Evolutionary conservation across 2,113 vertebrate genomes (phyloP), one percentile per base, ranked within the genome.

Genomic region (Scortum barcoo): DNA sequence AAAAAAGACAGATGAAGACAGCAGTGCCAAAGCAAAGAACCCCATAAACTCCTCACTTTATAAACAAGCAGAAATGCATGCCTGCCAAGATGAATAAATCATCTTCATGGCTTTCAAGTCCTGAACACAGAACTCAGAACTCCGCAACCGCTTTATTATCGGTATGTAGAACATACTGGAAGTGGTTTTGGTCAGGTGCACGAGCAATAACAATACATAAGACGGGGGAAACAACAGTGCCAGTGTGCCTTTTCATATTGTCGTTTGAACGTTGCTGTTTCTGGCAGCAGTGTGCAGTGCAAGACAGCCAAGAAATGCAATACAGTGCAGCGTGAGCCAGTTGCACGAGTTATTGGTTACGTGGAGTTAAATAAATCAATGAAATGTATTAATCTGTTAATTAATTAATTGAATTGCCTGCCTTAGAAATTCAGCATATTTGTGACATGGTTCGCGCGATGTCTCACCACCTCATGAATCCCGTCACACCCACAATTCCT

Each of bases 51-150:
- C 73, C 70, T 85, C 68, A 50, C 72, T 78, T 86, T 86, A 83
- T 88, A 89, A 92, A 89, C 90, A 85, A 81, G 74, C 40, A 74
- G 40, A 82, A 78, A 91, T 66, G 56, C 67, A 80, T 9, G 78
- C 44, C 68, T 89, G 86, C 87, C 92, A 91, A 81, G 54, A 87
- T 14, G 75, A 51, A 93, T 88, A 88, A 81, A 90, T 89, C 76
- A 87, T 88, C 78, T 80, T 83, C 74, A 36, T 48, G 78, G 78
- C 61, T 90, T 83, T 40, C 75, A 81, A 91, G 68, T 63, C 42
- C 20, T 51, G 56, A 87, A 81, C 68, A 80, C 54, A 86, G 68
- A 81, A 71, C 63, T 67, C 70, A 78, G 38, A 90, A 69, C 83
- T 71, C 57, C 16, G 0, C 65, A 86, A 66, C 40, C 42, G 61